These are phyloP conservation scores for Anadara kagoshimensis DNA, from an alignment of 1,140 invertebrate genomes.

Conservation along the genomic window DNA sequence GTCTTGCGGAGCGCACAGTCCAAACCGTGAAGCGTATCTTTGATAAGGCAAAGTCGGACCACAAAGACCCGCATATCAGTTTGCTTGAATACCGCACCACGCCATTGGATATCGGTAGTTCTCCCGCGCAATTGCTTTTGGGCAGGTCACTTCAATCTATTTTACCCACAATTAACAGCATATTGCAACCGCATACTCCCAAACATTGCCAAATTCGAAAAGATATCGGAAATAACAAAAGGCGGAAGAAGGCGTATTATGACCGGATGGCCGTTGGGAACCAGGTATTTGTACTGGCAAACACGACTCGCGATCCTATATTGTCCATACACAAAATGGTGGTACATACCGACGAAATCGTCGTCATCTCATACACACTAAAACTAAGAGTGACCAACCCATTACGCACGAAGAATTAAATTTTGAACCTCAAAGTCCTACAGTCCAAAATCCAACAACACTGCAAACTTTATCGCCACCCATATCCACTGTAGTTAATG, in stretches of 20 bases:
- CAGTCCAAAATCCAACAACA: not conserved
- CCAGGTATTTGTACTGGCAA: not conserved
- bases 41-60: slow-evolving; percentile 26
- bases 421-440: not conserved
- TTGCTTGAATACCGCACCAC: slow-evolving; percentile 38
- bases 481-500: not conserved
- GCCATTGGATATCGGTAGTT: slow-evolving; percentile 20
- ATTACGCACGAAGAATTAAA: not conserved
- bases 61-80: slow-evolving; percentile 34
- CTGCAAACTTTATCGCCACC: not conserved
- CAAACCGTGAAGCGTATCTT: slow-evolving; percentile 40
- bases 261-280: slow-evolving; percentile 2
- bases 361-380: too few relatives aligned
- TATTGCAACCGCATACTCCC: not conserved
- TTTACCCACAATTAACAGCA: not conserved
- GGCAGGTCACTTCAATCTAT: not conserved
- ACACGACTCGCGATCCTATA: not conserved
- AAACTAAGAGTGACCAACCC: not conserved
- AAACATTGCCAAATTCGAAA: not conserved
- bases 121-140: slow-evolving; percentile 38
- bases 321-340: slow-evolving; percentile 9
- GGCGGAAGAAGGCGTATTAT: not conserved
- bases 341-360: slow-evolving; percentile 23
- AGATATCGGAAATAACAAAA: not conserved
- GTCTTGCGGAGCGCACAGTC: slow-evolving; percentile 31